A percentile compares a stretch with the other conserved stretches of the same genome.
Conservation (phyloP, 2,797 vertebrate genomes). For the Tapera naevia region DNA sequence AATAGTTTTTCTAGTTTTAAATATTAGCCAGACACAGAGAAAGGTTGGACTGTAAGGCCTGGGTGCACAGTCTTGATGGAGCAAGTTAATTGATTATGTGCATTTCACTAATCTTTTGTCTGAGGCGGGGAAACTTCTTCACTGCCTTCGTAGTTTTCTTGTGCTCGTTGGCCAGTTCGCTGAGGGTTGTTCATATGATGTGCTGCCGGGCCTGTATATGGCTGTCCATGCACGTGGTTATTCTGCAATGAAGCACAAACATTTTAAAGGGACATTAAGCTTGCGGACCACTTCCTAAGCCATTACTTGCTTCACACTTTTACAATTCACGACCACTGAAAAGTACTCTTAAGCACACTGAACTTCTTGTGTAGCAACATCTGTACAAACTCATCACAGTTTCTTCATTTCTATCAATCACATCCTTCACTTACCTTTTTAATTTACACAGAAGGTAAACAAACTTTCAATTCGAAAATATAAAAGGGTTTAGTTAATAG, state of each 20-base stretch:
- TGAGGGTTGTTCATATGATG: slow-evolving; percentile 99
- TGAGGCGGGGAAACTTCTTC: slow-evolving; percentile 93
- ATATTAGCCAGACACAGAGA: slow-evolving; percentile 87
- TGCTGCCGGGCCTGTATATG: slow-evolving; percentile 97
- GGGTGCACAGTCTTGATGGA: slow-evolving; percentile 90
- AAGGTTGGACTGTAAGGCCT: slow-evolving; percentile 88
- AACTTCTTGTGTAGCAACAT: rapidly evolving
- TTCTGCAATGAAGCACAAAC: slow-evolving; percentile 83
- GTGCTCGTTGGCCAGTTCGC: slow-evolving; percentile 95
- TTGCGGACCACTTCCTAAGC: not conserved
- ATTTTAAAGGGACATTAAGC: not conserved
- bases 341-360: not conserved
- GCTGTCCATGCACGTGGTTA: slow-evolving; percentile 98
- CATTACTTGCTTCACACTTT: not conserved
- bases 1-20: slow-evolving; percentile 88
- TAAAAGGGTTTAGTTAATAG: not conserved
- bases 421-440: not conserved
- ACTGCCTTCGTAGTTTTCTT: slow-evolving; percentile 96
- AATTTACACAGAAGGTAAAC: not conserved
- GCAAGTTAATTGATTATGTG: slow-evolving; percentile 82
- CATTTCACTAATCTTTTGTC: slow-evolving; percentile 93
- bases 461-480: not conserved
- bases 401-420: not conserved
- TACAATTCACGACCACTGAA: not conserved
- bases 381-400: not conserved